Base-by-base conservation (phyloP, 2,113 vertebrate species). In the Siphamia tubifer region DNA sequence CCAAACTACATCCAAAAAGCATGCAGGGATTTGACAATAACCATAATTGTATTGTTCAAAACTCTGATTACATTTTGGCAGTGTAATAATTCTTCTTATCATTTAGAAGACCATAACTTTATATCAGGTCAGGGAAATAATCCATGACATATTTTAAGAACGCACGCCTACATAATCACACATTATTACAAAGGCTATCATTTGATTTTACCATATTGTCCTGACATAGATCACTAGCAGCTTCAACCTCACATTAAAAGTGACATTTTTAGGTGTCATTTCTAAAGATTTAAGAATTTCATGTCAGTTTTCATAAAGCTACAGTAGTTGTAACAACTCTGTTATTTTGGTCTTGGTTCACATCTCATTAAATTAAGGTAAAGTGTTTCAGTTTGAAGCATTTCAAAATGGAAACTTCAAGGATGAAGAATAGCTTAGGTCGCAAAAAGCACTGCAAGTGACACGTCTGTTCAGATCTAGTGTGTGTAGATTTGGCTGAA, bases 351-450 rank as follows among this genome's bases (percentile, higher is more conserved):
- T 20, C 36, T 43, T 24, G n/a, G 28, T 55, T 56, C 44, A 45
- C 20, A 40, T 15, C 57, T 68, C 31, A 66, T 71, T 42, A 42
- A 19, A 28, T n/a, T n/a, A n/a, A n/a, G n/a, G n/a, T 44, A 16
- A 35, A 49, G 44, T 15, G 8, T 55, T 48, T 55, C 12, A 4
- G 28, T 28, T 43, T 43, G n/a, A 30, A 25, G 44, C 17, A 17
- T 57, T 32, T 2, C 12, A 20, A 3, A 19, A 9, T 4, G 47
- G 24, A 6, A n/a, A 30, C 42, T 9, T 24, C 32, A 69, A 15
- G 12, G 23, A 6, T 13, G 31, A 62, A 5, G 31, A 42, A 55
- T 21, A 36, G 24, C 27, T 15, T 1, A 8, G 6, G 6, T 6
- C 3, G 11, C 12, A 57, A 27, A n/a, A 54, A 27, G 1, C 31